These are phyloP conservation scores for Danaus melanippus DNA, from an alignment of 1,140 invertebrate species.

Conservation along the genomic window DNA sequence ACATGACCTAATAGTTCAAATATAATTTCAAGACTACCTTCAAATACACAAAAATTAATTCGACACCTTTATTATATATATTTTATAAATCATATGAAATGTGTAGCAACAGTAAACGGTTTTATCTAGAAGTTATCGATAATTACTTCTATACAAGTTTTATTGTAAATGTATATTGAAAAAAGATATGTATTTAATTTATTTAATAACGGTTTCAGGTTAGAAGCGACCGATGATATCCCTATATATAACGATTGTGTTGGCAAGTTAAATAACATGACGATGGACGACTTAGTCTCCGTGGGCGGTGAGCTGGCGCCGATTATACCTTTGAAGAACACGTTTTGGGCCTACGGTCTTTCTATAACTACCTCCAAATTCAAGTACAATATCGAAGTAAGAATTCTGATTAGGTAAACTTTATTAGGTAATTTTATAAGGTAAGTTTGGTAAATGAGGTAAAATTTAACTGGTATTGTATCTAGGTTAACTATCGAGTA, in stretches of 20 bases:
- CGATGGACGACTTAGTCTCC: constrained; percentile 73
- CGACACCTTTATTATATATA: no score
- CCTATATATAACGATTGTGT: constrained; percentile 80
- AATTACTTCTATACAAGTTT: no score
- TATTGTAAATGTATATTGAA: no score
- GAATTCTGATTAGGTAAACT: constrained; percentile 5
- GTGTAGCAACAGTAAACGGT: neutral
- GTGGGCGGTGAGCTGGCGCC: constrained; percentile 69
- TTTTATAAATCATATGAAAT: neutral
- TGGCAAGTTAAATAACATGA: constrained; percentile 78
- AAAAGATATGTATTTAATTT: no score
- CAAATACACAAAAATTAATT: no score
- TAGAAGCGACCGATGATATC: constrained; percentile 45
- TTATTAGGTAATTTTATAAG: neutral
- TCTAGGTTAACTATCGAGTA: neutral
- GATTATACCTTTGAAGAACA: constrained; percentile 76
- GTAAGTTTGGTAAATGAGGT: neutral
- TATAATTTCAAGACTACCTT: no score
- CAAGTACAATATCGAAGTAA: constrained; percentile 71
- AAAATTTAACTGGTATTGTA: neutral
- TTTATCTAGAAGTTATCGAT: neutral
- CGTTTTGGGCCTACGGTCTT: constrained; percentile 78
- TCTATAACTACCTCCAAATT: constrained; percentile 64
- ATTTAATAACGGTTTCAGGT: constrained; percentile 13
- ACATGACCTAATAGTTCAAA: no score